A percentile compares a stretch with the other conserved stretches of the same genome.
Evolutionary conservation across 2,113 vertebrate species (phyloP).

Genomic region (Cyanocitta stelleri): DNA sequence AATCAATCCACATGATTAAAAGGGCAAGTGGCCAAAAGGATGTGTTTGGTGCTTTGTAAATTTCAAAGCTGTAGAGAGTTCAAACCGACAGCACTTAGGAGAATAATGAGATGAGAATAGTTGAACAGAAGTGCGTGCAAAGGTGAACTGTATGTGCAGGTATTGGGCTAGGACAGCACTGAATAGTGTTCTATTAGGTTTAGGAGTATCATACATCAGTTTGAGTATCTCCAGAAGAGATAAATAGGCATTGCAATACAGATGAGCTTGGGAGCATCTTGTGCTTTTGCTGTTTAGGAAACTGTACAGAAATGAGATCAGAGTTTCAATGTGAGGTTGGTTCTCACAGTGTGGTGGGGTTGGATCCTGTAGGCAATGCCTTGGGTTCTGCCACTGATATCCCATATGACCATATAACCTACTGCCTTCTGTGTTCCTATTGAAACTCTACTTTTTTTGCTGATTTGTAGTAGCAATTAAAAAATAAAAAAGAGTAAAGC

Average conservation of each 20-base stretch:
- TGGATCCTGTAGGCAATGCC: neutral
- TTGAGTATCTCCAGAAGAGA: neutral
- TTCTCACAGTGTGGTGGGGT: accelerated
- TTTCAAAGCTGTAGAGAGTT: neutral
- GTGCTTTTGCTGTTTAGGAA: neutral
- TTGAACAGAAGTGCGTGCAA: neutral
- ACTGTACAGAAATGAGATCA: neutral
- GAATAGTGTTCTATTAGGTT: neutral
- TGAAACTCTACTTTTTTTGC: neutral
- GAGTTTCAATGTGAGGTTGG: neutral
- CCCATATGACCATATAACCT: neutral
- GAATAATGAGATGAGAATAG: neutral
- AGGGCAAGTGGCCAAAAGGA: neutral
- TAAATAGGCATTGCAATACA: neutral
- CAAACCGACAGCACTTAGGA: neutral
- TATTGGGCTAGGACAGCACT: neutral
- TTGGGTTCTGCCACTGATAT: neutral
- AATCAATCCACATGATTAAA: neutral
- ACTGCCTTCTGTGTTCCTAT: neutral
- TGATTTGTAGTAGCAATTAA: neutral
- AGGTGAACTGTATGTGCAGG: neutral
- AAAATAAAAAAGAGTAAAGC: neutral
- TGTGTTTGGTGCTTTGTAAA: neutral
- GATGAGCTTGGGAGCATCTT: neutral
- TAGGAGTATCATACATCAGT: neutral